Percentiles rank a stretch among this genome's conserved stretches.
phyloP scores from a whole-genome alignment of 1,140 invertebrate species.

The Euglossa dilemma region DNA sequence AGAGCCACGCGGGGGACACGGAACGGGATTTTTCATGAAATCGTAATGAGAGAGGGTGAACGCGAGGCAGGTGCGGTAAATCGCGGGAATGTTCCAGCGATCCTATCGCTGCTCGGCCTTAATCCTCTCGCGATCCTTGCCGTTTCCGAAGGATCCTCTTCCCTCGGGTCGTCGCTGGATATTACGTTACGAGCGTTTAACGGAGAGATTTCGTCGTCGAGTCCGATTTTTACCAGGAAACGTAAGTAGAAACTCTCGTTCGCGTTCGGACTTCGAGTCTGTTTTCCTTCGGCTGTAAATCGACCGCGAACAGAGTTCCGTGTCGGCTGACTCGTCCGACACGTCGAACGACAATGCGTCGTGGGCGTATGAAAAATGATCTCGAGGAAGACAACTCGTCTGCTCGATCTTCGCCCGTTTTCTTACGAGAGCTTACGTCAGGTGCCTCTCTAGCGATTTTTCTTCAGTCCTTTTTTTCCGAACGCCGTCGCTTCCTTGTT shows the following conservation, averaged over 20 bases:
- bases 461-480: conserved; percentile 16
- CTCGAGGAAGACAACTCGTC: conserved; percentile 48
- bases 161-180: neutral
- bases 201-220: neutral
- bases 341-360: conserved; percentile 24
- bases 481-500: conserved; percentile 55
- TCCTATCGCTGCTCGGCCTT: too few relatives aligned
- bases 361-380: conserved; percentile 61
- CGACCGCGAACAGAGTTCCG: conserved; percentile 43
- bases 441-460: conserved; percentile 30
- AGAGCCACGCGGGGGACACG: too few relatives aligned
- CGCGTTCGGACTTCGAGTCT: too few relatives aligned
- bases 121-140: too few relatives aligned
- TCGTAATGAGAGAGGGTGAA: neutral
- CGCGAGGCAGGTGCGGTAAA: neutral
- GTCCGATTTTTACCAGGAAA: neutral
- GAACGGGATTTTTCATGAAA: neutral
- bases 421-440: conserved; percentile 43
- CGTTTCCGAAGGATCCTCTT: too few relatives aligned
- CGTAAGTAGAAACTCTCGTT: neutral
- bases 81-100: too few relatives aligned
- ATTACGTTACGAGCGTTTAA: neutral
- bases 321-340: conserved; percentile 12
- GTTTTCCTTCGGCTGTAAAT: conserved; percentile 21
- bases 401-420: conserved; percentile 39